Conservation (phyloP, 2,888 invertebrate species). For the Corbicula japonica region DNA sequence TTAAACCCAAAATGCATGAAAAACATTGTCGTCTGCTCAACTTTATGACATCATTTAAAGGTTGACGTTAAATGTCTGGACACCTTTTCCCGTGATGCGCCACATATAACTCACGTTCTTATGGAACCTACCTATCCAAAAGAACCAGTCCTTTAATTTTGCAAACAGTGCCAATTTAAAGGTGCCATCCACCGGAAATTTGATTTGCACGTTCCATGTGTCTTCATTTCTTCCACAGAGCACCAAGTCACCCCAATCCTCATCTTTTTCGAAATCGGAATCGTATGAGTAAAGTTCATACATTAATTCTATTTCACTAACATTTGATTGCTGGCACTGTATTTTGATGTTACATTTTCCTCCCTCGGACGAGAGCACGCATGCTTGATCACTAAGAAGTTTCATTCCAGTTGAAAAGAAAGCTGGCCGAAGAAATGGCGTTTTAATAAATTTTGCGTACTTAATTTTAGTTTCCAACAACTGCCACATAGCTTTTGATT, state of each 20-base stretch:
- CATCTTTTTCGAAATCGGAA: slow-evolving; percentile 33
- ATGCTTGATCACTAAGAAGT: slow-evolving; percentile 64
- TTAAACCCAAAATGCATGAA: no score
- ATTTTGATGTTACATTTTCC: slow-evolving; percentile 68
- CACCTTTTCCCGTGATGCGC: no score
- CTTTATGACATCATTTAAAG: no score
- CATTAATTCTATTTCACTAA: slow-evolving; percentile 54
- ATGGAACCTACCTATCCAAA: slow-evolving; percentile 61
- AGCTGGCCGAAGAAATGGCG: slow-evolving; percentile 76
- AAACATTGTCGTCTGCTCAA: no score
- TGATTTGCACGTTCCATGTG: slow-evolving; percentile 63
- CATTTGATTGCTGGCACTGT: slow-evolving; percentile 40
- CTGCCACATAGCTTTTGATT: slow-evolving; percentile 73
- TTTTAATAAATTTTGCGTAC: slow-evolving; percentile 69
- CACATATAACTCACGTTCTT: no score
- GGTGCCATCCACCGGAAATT: slow-evolving; percentile 74
- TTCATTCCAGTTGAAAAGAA: slow-evolving; percentile 73
- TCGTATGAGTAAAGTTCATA: slow-evolving; percentile 68
- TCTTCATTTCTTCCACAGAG: slow-evolving; percentile 62
- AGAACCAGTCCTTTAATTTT: slow-evolving; percentile 60
- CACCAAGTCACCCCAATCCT: slow-evolving; percentile 53
- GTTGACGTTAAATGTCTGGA: no score
- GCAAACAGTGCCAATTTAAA: slow-evolving; percentile 78
- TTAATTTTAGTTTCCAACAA: slow-evolving; percentile 67
- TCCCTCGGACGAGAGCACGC: slow-evolving; percentile 65